Evolutionary conservation across 2,888 invertebrate genomes (phyloP), one percentile per base, ranked within the genome.

Genomic region (Cenopis cana): DNA sequence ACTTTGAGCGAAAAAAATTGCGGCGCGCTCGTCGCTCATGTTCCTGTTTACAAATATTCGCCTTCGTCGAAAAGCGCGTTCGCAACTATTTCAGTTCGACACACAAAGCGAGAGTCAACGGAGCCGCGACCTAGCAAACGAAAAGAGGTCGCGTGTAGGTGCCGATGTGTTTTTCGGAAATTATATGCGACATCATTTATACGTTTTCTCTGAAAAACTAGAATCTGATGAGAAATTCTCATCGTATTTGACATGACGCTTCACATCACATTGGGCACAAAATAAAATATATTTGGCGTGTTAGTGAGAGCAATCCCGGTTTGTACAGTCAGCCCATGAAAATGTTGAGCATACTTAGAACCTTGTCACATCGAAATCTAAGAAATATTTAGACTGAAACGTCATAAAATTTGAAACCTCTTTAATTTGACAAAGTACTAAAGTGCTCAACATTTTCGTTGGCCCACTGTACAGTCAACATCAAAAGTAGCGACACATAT

Each of bases 11-110:
- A 52, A 65, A 74, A 33, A 81, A 79, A 79, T 80, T 81, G 82
- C 81, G 71, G 55, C 55, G 71, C 67, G 55, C 56, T 84, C 81
- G 78, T 81, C 67, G 55, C 56, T 84, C 81, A 78, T 81, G 75
- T 76, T 79, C 74, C 77, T 73, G 81, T 80, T 81, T 79, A 82
- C 81, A 81, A 78, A 81, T 77, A 67, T 67, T 57, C 57, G 14
- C 36, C 65, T 70, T 66, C 66, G 56, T 33, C 55, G 67, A 67
- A 71, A 71, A 79, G 71, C 73, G 74, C 77, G 80, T 75, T 78
- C 78, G 76, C 78, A 79, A 84, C 81, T 79, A 78, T 80, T 81
- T 87, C 85, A 82, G 84, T 85, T 80, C 76, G 77, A 69, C 84
- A 84, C 79, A 79, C 77, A 78, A 81, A 80, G 75, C 77, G 79